Conservation (phyloP, 2,888 invertebrate genomes). For the Lithophane leautieri region DNA sequence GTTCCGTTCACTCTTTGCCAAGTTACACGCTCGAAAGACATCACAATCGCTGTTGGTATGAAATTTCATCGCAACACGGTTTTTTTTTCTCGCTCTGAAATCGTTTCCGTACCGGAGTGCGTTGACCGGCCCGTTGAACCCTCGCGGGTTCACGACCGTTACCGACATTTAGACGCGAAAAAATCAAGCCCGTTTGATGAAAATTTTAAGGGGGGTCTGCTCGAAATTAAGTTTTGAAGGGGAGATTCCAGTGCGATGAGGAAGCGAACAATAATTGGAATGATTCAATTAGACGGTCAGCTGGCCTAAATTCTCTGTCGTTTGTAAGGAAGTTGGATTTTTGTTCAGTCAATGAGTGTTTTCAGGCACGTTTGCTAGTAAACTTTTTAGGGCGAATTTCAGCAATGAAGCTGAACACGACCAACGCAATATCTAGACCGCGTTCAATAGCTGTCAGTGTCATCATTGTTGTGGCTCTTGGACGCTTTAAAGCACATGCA, state of each 20-base stretch:
- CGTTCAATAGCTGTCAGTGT: not conserved
- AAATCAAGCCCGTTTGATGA: slow-evolving; percentile 66
- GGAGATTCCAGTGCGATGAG: slow-evolving; percentile 57
- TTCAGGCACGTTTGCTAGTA: not conserved
- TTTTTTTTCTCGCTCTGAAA: slow-evolving; percentile 74
- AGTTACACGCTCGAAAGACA: slow-evolving; percentile 78
- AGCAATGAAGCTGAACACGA: not conserved
- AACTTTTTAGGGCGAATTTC: not conserved
- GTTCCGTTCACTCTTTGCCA: slow-evolving; percentile 63
- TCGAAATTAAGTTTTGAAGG: slow-evolving; percentile 48
- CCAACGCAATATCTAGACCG: not conserved
- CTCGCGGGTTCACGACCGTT: slow-evolving; percentile 82
- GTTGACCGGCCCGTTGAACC: slow-evolving; percentile 76
- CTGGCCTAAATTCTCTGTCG: slow-evolving; percentile 28
- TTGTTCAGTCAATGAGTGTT: not conserved
- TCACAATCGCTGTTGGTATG: slow-evolving; percentile 76
- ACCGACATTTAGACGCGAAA: slow-evolving; percentile 75
- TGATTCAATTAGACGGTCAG: slow-evolving; percentile 42
- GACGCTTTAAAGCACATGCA: not conserved
- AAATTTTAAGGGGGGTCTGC: slow-evolving; percentile 55
- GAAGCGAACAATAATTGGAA: slow-evolving; percentile 51
- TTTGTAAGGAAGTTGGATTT: slow-evolving; percentile 3
- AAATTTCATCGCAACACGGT: slow-evolving; percentile 77
- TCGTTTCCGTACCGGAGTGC: slow-evolving; percentile 72
- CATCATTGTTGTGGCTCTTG: not conserved